phyloP scores from a whole-genome alignment of 2,797 vertebrate genomes.

The Cossypha polioptera region DNA sequence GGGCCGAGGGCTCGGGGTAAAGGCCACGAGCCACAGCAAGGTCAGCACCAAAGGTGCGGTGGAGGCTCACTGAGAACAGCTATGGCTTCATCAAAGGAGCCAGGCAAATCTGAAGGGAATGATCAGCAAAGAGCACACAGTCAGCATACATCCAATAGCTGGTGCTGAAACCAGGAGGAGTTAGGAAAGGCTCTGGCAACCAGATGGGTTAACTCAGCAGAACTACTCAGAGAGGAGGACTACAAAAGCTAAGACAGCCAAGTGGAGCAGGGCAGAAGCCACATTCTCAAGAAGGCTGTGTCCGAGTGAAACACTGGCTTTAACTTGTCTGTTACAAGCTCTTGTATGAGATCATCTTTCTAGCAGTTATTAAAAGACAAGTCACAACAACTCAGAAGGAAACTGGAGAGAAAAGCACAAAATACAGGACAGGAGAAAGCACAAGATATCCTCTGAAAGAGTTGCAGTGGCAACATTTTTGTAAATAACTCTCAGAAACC shows the following conservation, averaged over 20 bases:
- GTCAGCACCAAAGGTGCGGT: not conserved
- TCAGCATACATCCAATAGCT: not conserved
- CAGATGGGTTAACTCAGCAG: not conserved
- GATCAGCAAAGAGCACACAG: rapidly evolving
- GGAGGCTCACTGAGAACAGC: no score
- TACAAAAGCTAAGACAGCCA: not conserved
- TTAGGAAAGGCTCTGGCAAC: not conserved
- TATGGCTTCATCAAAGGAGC: not conserved
- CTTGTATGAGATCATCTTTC: not conserved
- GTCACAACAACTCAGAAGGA: not conserved
- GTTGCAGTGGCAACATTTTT: not conserved
- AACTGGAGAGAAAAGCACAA: not conserved
- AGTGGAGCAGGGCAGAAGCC: not conserved
- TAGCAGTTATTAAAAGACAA: not conserved
- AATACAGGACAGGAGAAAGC: not conserved
- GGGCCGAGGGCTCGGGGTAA: not conserved
- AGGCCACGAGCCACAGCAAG: not conserved
- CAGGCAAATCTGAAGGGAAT: not conserved
- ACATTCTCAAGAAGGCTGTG: not conserved
- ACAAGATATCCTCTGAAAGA: not conserved
- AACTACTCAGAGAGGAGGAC: not conserved
- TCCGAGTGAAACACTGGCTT: not conserved
- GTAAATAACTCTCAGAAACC: not conserved
- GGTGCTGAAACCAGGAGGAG: not conserved
- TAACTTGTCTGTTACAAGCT: not conserved